Base-by-base conservation (phyloP, 2,888 invertebrate species). In the Pheosia tremula region DNA sequence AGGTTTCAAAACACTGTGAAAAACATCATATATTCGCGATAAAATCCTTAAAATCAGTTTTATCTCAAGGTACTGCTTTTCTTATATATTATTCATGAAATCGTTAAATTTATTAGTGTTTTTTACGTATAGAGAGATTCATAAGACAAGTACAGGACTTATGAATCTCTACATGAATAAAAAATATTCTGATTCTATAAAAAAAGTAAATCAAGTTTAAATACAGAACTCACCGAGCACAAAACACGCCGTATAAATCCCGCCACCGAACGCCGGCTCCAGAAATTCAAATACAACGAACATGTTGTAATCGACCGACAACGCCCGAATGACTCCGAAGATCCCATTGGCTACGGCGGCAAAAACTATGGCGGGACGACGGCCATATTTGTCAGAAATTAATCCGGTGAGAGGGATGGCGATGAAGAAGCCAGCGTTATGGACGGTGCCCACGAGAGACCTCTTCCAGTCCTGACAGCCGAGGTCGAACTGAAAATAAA, bases 391-490 rank as follows among this genome's bases (percentile, higher is more conserved):
- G 88, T 97, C 97, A 0, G 97, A 97, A 58, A 97, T 86, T 13
- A 95, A 89, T 3, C 97, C 97, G 0, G 96, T 95, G 10, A 96
- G 87, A 0, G 96, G 96, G 57, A 97, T 94, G 24, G 96, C 96
- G 69, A 96, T 86, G 84, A 97, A 96, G 86, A 96, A 96, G 11
- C 97, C 97, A 36, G 96, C 90, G 78, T 96, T 96, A 83, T 96
- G 96, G 11, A 97, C 93, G 2, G 97, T 96, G 0, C 97, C 97
- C 5, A 97, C 95, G 58, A 97, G 80, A 0, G 97, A 95, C 7
- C 97, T 89, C 88, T 96, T 96, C 97, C 97, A 97, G 72, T 95
- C 94, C 65, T 95, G 94, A 73, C 96, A 96, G 64, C 94, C 95
- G 24, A 96, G 89, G 77, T 94, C 86, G 84, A 96, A 96, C 96